Evolutionary conservation across 1,140 invertebrate species (phyloP).

Genomic region (Ceratosolen fusciceps): DNA sequence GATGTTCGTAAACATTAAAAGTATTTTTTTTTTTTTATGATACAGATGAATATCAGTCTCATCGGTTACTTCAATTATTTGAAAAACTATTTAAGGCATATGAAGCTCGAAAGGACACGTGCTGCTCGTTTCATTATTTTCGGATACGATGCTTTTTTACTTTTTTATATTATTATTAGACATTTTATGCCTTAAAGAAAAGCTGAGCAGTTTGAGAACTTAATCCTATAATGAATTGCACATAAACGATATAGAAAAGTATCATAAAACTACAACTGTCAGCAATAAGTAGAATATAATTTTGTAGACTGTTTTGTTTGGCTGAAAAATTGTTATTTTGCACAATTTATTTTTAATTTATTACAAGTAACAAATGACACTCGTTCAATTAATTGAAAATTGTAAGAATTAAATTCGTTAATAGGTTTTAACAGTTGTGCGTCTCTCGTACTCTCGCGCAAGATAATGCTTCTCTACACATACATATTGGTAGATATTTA

Average conservation of each 20-base stretch:
- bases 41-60: background rate
- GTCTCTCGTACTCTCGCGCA: no score
- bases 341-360: no score
- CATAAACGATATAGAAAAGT: background rate
- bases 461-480: no score
- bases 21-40: no score
- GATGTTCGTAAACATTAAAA: no score
- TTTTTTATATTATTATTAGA: slow-evolving; percentile 12
- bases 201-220: background rate
- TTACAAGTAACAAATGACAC: no score
- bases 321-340: no score
- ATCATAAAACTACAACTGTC: background rate
- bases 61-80: background rate
- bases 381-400: no score
- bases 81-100: background rate
- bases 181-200: background rate
- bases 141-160: background rate
- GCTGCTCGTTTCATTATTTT: background rate
- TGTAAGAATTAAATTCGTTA: no score
- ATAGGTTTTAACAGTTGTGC: no score
- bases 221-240: background rate
- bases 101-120: background rate
- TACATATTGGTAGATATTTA: no score
- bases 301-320: background rate
- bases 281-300: background rate